These are phyloP conservation scores for Orestias chungarensis DNA, from an alignment of 2,797 vertebrate genomes.

Conservation along the genomic window DNA sequence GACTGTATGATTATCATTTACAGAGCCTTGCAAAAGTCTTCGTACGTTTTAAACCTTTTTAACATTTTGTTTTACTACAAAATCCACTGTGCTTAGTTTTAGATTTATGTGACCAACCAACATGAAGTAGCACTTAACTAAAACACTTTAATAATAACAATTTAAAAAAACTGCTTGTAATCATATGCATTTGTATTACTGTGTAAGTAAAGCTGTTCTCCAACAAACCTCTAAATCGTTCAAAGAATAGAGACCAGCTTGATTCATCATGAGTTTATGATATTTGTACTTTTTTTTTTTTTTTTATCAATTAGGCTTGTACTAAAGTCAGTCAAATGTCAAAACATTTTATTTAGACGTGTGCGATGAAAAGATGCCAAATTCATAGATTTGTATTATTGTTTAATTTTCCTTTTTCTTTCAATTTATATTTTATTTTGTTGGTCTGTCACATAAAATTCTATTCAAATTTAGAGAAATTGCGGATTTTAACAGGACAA, in stretches of 20 bases:
- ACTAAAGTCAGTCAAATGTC: background rate
- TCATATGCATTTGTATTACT: background rate
- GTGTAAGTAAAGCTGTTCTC: background rate
- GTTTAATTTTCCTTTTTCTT: background rate
- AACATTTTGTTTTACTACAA: background rate
- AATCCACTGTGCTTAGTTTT: background rate
- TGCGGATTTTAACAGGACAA: background rate
- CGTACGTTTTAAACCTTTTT: background rate
- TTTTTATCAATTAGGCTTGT: background rate
- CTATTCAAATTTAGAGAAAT: background rate
- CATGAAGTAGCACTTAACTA: background rate
- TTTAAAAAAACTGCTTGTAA: too few species aligned
- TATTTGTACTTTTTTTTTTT: too few species aligned
- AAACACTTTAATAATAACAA: background rate
- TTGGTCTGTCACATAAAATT: background rate
- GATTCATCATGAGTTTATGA: background rate
- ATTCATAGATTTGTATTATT: background rate
- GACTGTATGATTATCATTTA: conserved; percentile 52
- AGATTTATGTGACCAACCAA: background rate
- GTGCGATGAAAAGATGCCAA: background rate
- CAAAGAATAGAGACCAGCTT: background rate
- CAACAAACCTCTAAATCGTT: background rate
- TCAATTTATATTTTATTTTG: background rate
- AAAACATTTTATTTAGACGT: background rate
- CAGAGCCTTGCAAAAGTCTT: conserved; percentile 1